These are phyloP conservation scores for Macrophya annulata DNA, from an alignment of 2,888 invertebrate species.

Conservation along the genomic window DNA sequence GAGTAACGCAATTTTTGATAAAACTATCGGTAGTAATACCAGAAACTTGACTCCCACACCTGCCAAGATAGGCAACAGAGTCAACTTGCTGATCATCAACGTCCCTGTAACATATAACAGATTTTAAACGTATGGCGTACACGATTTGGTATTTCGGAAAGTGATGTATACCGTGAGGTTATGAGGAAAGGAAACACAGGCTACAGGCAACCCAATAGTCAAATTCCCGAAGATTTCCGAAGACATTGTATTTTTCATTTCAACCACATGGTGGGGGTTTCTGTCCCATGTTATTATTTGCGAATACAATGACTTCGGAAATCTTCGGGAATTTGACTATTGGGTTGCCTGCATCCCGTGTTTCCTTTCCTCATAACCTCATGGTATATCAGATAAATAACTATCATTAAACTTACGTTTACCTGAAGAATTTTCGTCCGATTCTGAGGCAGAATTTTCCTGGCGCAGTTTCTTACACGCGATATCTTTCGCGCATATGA, in stretches of 20 bases:
- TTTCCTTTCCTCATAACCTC: too few relatives aligned
- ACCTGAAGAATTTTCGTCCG: constrained; percentile 62
- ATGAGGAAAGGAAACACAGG: too few relatives aligned
- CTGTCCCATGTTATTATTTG: too few relatives aligned
- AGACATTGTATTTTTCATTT: too few relatives aligned
- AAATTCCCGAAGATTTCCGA: too few relatives aligned
- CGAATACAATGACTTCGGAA: too few relatives aligned
- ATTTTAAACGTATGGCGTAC: not conserved
- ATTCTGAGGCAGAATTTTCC: not conserved
- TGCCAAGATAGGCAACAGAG: constrained; percentile 71
- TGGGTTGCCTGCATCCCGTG: too few relatives aligned
- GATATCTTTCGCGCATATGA: not conserved
- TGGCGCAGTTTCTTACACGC: not conserved
- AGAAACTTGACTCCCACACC: constrained; percentile 73
- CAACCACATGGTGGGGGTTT: too few relatives aligned
- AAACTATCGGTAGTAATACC: constrained; percentile 71
- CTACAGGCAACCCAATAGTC: too few relatives aligned
- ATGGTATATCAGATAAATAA: not conserved
- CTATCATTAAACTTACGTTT: constrained; percentile 66
- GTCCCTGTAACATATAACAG: constrained; percentile 64
- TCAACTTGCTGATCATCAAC: constrained; percentile 65
- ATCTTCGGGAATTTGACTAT: too few relatives aligned
- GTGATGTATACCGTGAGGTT: too few relatives aligned
- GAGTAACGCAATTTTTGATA: constrained; percentile 71
- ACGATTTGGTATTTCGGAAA: not conserved